Conservation (phyloP, 1,140 invertebrate genomes). For the Pentalonia nigronervosa region DNA sequence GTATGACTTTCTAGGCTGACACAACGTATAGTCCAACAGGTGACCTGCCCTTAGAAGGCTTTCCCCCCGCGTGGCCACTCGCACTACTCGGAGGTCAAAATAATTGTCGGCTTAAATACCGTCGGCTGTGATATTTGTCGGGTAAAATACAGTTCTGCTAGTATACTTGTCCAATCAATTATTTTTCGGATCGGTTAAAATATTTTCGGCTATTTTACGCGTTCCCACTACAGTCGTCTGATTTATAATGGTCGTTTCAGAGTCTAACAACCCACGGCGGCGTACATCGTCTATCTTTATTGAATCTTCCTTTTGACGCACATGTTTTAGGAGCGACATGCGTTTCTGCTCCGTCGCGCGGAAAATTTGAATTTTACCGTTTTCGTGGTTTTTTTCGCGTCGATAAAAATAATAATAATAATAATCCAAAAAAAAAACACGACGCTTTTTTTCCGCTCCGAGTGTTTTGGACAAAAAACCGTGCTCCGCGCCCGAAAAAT, state of each 20-base stretch:
- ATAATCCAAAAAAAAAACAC: not conserved
- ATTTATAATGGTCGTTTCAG: not conserved
- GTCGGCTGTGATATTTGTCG: too few species aligned
- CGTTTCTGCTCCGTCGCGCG: not conserved
- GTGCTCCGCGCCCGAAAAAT: not conserved
- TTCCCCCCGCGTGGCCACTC: too few species aligned
- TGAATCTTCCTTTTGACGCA: not conserved
- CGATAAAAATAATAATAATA: not conserved
- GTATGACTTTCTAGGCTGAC: too few species aligned
- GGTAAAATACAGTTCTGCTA: too few species aligned
- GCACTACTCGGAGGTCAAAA: too few species aligned
- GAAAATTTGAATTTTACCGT: slow-evolving; percentile 30
- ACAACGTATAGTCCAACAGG: too few species aligned
- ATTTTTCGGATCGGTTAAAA: too few species aligned
- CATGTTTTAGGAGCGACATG: not conserved
- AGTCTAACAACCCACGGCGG: not conserved
- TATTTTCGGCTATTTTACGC: too few species aligned
- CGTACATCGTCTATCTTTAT: not conserved
- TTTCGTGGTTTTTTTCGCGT: not conserved
- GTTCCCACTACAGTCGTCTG: too few species aligned
- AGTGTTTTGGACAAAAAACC: not conserved
- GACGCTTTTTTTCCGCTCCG: not conserved
- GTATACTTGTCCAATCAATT: too few species aligned
- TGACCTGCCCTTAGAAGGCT: too few species aligned
- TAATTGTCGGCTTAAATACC: too few species aligned